Evolutionary conservation across 2,888 invertebrate species (phyloP).

Genomic region (Drosophila kokeensis): DNA sequence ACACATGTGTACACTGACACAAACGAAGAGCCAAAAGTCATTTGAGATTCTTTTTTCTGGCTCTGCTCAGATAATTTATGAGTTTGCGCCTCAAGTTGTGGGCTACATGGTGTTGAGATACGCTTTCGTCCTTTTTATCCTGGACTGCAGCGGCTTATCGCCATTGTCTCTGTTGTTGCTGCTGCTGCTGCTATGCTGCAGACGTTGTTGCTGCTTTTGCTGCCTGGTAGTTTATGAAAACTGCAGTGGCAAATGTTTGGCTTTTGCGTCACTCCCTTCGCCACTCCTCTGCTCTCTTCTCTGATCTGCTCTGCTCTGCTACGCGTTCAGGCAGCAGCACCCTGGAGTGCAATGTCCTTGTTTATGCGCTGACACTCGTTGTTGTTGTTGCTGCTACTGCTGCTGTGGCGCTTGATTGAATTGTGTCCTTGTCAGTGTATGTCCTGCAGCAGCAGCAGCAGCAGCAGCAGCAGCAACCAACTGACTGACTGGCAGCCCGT

Average conservation of each 20-base stretch:
- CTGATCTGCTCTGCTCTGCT: background rate
- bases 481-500: constrained; percentile 28
- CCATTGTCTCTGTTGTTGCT: constrained; percentile 63
- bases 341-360: constrained; percentile 81
- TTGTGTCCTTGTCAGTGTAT: constrained; percentile 76
- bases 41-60: constrained; percentile 52
- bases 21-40: constrained; percentile 68
- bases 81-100: constrained; percentile 78
- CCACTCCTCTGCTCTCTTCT: background rate
- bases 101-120: constrained; percentile 50
- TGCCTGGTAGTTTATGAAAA: constrained; percentile 75
- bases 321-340: constrained; percentile 37
- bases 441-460: constrained; percentile 48
- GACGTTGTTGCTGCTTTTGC: constrained; percentile 30
- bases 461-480: background rate
- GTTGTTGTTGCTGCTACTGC: constrained; percentile 33
- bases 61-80: constrained; percentile 70
- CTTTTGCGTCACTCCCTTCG: constrained; percentile 35
- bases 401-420: constrained; percentile 72
- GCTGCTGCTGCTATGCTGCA: background rate
- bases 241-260: constrained; percentile 73
- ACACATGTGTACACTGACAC: background rate
- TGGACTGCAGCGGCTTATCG: constrained; percentile 71
- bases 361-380: constrained; percentile 71
- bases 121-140: constrained; percentile 15